Conservation (phyloP, 2,888 invertebrate species). For the Iphiclides podalirius region DNA sequence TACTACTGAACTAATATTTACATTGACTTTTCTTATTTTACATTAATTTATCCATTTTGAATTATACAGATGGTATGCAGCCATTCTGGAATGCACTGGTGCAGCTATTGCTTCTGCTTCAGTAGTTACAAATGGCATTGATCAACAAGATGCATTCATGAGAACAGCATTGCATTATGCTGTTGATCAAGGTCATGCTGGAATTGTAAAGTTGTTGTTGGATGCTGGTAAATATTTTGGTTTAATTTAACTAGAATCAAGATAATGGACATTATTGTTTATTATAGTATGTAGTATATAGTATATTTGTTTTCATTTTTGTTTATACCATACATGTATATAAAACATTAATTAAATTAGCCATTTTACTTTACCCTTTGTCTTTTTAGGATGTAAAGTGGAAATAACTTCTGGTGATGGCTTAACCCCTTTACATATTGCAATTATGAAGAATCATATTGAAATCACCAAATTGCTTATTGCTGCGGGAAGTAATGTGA, state of each 20-base stretch:
- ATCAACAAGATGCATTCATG: conserved; percentile 82
- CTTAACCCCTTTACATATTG: conserved; percentile 84
- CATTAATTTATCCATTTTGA: no score
- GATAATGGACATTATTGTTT: not conserved
- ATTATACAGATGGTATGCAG: conserved; percentile 89
- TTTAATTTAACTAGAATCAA: not conserved
- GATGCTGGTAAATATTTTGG: conserved; percentile 72
- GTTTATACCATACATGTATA: no score
- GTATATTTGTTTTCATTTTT: no score
- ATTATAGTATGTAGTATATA: no score
- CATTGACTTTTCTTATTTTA: no score
- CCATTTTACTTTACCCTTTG: no score
- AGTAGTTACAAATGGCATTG: conserved; percentile 73
- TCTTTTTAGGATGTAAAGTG: conserved; percentile 75
- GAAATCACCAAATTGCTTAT: conserved; percentile 80
- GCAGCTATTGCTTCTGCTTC: conserved; percentile 71
- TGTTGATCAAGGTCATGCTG: conserved; percentile 82
- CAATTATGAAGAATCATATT: conserved; percentile 78
- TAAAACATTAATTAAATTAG: no score
- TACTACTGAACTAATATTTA: no score
- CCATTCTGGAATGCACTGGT: conserved; percentile 84
- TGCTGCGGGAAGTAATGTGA: conserved; percentile 79
- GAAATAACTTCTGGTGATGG: conserved; percentile 84
- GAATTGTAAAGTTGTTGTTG: conserved; percentile 81
- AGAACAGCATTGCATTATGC: conserved; percentile 88